These are phyloP conservation scores for Cnemophilus loriae DNA, from an alignment of 2,113 vertebrate genomes.

Conservation along the genomic window DNA sequence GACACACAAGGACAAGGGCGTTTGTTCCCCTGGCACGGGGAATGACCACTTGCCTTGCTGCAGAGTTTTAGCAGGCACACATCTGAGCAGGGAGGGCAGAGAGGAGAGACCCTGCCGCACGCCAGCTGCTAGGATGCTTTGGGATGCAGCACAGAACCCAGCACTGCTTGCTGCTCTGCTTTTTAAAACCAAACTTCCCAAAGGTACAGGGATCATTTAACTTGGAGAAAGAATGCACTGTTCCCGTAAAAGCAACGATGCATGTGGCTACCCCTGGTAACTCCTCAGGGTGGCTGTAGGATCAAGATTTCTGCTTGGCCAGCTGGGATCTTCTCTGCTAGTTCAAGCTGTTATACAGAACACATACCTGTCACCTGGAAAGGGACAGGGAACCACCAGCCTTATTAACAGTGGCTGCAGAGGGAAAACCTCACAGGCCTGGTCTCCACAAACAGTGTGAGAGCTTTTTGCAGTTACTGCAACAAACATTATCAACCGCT, in stretches of 20 bases:
- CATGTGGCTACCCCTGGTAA: neutral
- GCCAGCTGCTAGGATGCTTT: neutral
- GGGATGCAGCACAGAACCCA: neutral
- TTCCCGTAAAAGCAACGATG: neutral
- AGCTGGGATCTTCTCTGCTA: neutral
- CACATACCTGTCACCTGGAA: neutral
- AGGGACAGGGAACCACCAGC: neutral
- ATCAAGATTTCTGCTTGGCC: neutral
- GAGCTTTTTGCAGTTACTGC: neutral
- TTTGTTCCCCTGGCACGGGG: neutral
- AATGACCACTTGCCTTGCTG: neutral
- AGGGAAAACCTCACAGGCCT: neutral
- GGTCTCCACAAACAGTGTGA: fast-evolving
- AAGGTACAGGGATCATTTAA: neutral
- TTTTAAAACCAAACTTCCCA: neutral
- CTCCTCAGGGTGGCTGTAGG: neutral
- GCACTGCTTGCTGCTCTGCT: neutral
- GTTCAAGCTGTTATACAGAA: neutral
- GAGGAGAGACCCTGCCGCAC: neutral
- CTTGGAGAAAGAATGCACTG: neutral
- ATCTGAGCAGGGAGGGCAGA: neutral
- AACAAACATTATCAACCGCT: neutral
- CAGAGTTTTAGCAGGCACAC: neutral
- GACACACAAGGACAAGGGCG: fast-evolving
- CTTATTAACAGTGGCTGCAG: neutral